Conservation (phyloP, 2,797 vertebrate species). For the Dermochelys coriacea region DNA sequence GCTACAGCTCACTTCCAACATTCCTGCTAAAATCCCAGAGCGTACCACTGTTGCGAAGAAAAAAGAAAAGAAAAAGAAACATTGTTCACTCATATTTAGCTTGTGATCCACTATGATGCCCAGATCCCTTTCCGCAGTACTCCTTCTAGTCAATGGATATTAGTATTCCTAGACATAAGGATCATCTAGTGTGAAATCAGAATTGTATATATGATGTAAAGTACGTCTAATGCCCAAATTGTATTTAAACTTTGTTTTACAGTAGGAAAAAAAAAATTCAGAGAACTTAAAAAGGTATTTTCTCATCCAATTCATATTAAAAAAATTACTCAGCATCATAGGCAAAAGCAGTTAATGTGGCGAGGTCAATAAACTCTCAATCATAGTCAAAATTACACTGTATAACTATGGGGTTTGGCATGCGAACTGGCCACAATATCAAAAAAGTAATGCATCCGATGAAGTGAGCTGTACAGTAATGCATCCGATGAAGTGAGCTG, state of each 20-base stretch:
- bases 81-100: no score
- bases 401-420: neutral
- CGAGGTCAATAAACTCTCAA: neutral
- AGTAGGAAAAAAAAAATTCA: neutral
- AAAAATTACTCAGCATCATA: neutral
- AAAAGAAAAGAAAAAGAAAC: no score
- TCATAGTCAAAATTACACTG: neutral
- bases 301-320: no score
- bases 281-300: neutral
- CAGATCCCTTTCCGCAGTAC: no score
- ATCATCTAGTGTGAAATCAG: neutral
- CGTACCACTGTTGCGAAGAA: no score
- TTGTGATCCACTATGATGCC: no score
- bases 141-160: neutral
- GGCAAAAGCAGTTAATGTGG: neutral
- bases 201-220: accelerated
- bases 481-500: no score
- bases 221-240: neutral
- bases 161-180: neutral
- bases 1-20: no score
- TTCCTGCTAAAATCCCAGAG: no score
- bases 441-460: no score
- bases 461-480: no score
- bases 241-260: neutral
- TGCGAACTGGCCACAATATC: neutral